Percentiles rank a stretch among this genome's conserved stretches.
Conservation (phyloP, 2,797 vertebrate genomes). For the Peromyscus attwateri region DNA sequence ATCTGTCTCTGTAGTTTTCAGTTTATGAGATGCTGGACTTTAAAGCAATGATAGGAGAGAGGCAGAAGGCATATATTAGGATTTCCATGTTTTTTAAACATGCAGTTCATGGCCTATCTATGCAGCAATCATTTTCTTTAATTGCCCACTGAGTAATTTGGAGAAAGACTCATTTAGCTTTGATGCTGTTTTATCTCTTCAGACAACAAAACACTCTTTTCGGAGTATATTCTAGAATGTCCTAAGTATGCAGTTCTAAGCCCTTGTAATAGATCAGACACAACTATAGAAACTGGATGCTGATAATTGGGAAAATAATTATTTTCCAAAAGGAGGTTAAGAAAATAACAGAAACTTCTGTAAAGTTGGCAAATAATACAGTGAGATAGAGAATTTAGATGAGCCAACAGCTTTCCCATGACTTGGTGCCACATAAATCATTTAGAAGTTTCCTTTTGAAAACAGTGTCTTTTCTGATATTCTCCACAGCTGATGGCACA, state of each 20-base stretch:
- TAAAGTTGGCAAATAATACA: neutral
- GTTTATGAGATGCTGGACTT: conserved; percentile 50
- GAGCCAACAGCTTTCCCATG: neutral
- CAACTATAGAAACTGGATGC: conserved; percentile 41
- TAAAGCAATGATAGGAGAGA: conserved; percentile 36
- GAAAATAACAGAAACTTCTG: neutral
- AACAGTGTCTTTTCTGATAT: neutral
- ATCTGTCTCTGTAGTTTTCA: conserved; percentile 56
- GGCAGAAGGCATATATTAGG: conserved; percentile 54
- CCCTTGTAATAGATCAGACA: neutral
- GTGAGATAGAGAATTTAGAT: neutral
- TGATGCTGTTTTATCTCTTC: conserved; percentile 60
- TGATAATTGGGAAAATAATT: conserved; percentile 62
- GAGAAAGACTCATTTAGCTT: conserved; percentile 59
- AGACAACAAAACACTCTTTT: conserved; percentile 71
- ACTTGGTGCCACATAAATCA: neutral
- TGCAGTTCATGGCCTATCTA: conserved; percentile 60
- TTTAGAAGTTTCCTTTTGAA: conserved; percentile 60
- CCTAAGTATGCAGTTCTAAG: conserved; percentile 69
- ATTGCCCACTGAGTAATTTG: conserved; percentile 62
- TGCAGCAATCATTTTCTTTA: conserved; percentile 71
- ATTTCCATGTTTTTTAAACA: conserved; percentile 51
- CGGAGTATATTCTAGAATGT: conserved; percentile 69
- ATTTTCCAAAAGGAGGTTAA: neutral
- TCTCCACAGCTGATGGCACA: neutral